phyloP scores from a whole-genome alignment of 2,113 vertebrate genomes.

The Cephalopterus ornatus region DNA sequence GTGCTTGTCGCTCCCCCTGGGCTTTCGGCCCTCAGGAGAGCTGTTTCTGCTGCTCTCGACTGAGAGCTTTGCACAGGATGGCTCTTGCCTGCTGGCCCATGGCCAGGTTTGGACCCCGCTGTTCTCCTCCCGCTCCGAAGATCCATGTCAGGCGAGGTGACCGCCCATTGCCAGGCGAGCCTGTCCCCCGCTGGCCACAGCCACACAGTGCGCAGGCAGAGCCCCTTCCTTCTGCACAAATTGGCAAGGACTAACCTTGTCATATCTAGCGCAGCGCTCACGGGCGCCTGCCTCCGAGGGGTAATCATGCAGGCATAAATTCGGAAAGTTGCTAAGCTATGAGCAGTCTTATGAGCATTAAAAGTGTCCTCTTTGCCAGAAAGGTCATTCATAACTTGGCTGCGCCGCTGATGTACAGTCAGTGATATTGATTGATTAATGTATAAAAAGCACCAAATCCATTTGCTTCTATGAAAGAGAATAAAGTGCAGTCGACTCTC shows the following conservation, averaged over 20 bases:
- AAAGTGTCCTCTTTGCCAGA: conserved; percentile 96
- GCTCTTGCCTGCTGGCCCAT: not conserved
- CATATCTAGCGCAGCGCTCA: conserved; percentile 81
- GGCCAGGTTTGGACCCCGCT: fast-evolving
- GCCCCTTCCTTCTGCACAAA: conserved; percentile 69
- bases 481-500: conserved; percentile 86
- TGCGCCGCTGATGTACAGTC: conserved; percentile 95
- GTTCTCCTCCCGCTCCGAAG: fast-evolving
- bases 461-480: conserved; percentile 97
- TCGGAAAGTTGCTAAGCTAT: conserved; percentile 89
- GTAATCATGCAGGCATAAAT: conserved; percentile 91
- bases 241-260: conserved; percentile 82
- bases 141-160: not conserved
- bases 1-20: not conserved
- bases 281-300: conserved; percentile 82
- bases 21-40: not conserved
- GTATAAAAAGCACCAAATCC: conserved; percentile 99
- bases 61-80: too few species aligned
- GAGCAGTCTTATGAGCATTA: conserved; percentile 93
- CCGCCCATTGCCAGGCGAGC: fast-evolving
- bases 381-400: conserved; percentile 99
- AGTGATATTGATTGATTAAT: conserved; percentile 99
- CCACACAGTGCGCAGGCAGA: not conserved
- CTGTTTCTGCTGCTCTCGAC: not conserved
- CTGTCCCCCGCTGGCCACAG: not conserved